Conservation (phyloP, 2,888 invertebrate genomes). For the Hypercompe scribonia region DNA sequence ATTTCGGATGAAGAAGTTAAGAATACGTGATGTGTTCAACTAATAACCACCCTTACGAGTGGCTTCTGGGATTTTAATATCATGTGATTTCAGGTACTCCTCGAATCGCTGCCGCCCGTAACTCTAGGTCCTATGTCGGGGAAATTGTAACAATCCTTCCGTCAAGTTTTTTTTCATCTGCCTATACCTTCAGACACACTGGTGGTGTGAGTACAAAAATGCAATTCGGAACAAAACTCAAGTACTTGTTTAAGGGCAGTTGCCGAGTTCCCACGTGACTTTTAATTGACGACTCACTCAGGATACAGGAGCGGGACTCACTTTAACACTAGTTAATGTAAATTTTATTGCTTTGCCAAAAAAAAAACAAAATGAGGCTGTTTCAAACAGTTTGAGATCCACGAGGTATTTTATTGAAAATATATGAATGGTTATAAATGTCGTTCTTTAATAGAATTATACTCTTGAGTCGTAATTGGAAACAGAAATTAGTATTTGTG, state of each 20-base stretch:
- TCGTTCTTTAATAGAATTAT: neutral
- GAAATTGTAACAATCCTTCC: neutral
- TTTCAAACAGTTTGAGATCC: neutral
- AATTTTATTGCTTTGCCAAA: neutral
- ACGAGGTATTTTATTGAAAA: slow-evolving; percentile 1
- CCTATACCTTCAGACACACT: neutral
- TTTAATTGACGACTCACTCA: neutral
- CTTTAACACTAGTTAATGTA: neutral
- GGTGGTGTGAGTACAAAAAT: neutral
- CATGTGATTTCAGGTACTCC: too few species aligned
- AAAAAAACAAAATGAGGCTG: neutral
- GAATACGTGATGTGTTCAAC: too few species aligned
- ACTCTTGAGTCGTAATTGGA: neutral
- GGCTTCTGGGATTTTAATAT: too few species aligned
- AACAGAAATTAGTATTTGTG: slow-evolving; percentile 9
- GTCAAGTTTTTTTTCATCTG: neutral
- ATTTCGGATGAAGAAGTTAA: neutral
- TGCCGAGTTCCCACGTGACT: neutral
- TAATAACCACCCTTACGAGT: too few species aligned
- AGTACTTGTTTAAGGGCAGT: neutral
- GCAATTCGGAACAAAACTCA: neutral
- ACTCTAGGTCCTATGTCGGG: too few species aligned
- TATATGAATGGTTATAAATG: slow-evolving; percentile 12
- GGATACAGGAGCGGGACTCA: neutral
- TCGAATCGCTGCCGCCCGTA: too few species aligned